Evolutionary conservation across 2,113 vertebrate species (phyloP).

Genomic region (Microcebus jonahi): DNA sequence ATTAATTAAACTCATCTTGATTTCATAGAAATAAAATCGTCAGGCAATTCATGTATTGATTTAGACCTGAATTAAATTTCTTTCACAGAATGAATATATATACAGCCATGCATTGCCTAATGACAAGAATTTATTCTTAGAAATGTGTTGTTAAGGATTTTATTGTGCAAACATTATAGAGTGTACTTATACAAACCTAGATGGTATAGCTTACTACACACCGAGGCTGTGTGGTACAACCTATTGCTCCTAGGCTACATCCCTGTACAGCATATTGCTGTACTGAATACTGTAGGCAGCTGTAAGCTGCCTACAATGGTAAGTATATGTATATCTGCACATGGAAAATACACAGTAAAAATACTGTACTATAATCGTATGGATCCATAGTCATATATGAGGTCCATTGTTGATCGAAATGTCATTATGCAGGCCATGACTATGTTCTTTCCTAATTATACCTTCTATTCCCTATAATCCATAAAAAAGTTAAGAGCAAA

Average conservation of each 20-base stretch:
- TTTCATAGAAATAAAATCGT: neutral
- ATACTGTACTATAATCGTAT: neutral
- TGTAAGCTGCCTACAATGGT: too few species aligned
- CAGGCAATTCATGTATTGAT: neutral
- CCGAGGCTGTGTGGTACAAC: neutral
- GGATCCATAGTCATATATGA: neutral
- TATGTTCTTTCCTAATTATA: neutral
- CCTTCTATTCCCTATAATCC: neutral
- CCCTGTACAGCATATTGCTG: too few species aligned
- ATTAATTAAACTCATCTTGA: neutral
- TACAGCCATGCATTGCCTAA: neutral
- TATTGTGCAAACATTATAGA: neutral
- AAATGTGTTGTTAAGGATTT: neutral
- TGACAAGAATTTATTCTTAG: neutral
- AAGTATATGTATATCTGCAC: too few species aligned
- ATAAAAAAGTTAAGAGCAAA: neutral
- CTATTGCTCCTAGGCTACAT: neutral
- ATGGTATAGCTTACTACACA: too few species aligned
- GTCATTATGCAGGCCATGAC: neutral
- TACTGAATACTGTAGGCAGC: too few species aligned
- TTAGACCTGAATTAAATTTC: neutral
- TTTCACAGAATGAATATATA: neutral
- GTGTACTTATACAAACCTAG: neutral
- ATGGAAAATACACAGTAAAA: neutral
- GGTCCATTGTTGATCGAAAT: neutral